phyloP scores from a whole-genome alignment of 2,888 invertebrate genomes.

The Diplolepis rosae region DNA sequence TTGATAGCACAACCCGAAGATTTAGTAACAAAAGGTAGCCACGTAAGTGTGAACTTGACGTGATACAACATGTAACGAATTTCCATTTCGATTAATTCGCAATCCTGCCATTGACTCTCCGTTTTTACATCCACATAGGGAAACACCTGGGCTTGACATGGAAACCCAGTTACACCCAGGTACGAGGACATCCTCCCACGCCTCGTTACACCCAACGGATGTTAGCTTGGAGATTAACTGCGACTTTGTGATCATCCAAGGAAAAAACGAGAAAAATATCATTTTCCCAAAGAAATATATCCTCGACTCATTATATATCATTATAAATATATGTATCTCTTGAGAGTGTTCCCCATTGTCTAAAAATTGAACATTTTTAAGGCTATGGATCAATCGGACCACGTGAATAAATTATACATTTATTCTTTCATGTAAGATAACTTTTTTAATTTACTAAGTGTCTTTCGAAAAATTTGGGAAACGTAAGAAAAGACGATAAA shows the following conservation, averaged over 20 bases:
- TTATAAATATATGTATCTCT: no score
- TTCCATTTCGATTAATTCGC: constrained; percentile 48
- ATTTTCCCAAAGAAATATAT: not conserved
- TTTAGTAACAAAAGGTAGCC: not conserved
- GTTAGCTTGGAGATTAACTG: constrained; percentile 24
- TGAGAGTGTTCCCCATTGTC: no score
- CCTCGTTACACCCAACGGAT: constrained; percentile 35
- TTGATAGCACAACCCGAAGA: not conserved
- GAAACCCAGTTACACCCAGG: constrained; percentile 46
- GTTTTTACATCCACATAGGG: constrained; percentile 22
- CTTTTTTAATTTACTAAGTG: no score
- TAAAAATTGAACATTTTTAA: no score
- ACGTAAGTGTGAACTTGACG: constrained; percentile 15
- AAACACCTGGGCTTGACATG: constrained; percentile 42
- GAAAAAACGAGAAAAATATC: not conserved
- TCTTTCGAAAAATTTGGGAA: no score
- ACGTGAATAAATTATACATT: no score
- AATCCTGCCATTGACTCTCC: constrained; percentile 21
- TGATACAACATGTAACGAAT: constrained; percentile 9
- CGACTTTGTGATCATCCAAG: constrained; percentile 7
- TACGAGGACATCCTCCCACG: constrained; percentile 44
- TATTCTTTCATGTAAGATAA: no score
- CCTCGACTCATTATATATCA: not conserved
- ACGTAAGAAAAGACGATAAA: no score
- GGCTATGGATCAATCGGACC: no score